Evolutionary conservation across 2,113 vertebrate genomes (phyloP).

Genomic region (Myotis davidii): DNA sequence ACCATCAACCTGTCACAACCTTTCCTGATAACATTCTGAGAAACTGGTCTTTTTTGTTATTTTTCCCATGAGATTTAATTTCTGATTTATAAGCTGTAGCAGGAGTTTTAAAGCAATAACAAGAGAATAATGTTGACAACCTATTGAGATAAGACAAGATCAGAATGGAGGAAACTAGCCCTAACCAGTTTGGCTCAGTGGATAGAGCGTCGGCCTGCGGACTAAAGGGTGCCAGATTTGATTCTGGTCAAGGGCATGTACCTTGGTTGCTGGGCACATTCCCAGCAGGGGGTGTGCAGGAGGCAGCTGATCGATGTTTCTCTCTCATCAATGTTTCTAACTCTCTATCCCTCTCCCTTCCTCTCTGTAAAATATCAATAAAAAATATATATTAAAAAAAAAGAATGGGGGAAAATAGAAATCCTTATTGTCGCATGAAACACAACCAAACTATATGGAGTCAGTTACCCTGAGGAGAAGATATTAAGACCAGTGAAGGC

Average conservation of each 20-base stretch:
- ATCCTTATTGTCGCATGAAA: neutral
- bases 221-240: too few relatives aligned
- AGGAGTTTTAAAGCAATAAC: neutral
- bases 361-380: too few relatives aligned
- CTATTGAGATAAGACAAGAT: neutral
- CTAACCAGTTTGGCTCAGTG: too few relatives aligned
- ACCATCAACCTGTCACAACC: neutral
- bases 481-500: neutral
- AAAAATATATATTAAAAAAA: too few relatives aligned
- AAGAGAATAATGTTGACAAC: slow-evolving; percentile 2
- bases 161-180: neutral
- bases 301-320: too few relatives aligned
- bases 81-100: neutral
- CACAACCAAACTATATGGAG: neutral
- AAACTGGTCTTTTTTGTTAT: neutral
- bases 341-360: too few relatives aligned
- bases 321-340: too few relatives aligned
- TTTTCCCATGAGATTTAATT: neutral
- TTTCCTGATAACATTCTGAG: neutral
- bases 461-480: neutral
- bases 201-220: too few relatives aligned
- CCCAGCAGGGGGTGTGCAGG: too few relatives aligned
- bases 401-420: neutral
- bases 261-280: too few relatives aligned
- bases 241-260: too few relatives aligned